Evolutionary conservation across 1,140 invertebrate genomes (phyloP).

Genomic region (Formica selysi): DNA sequence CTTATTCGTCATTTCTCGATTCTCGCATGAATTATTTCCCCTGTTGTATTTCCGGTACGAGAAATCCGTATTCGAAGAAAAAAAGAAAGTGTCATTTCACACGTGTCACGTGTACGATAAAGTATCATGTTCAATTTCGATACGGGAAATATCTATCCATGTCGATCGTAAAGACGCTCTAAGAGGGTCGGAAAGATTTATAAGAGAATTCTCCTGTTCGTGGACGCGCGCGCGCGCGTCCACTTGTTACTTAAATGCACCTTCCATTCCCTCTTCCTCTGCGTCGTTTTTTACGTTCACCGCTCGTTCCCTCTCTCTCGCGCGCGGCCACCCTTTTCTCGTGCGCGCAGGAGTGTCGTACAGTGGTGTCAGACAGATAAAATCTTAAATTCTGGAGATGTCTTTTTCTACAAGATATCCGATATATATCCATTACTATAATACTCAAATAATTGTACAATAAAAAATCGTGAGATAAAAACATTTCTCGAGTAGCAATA

Average conservation of each 20-base stretch:
- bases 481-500: no score
- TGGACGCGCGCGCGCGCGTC: slow-evolving; percentile 8
- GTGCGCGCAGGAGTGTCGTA: background rate
- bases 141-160: background rate
- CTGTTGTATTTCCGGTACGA: no score
- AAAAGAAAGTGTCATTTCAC: slow-evolving; percentile 24
- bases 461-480: no score
- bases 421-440: no score
- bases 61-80: background rate
- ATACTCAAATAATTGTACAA: no score
- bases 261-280: background rate
- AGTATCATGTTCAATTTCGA: background rate
- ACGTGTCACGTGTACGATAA: background rate
- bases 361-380: background rate
- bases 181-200: slow-evolving; percentile 23
- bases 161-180: slow-evolving; percentile 2
- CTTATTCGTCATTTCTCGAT: slow-evolving; percentile 44
- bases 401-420: background rate
- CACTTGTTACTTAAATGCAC: slow-evolving; percentile 23
- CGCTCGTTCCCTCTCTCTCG: background rate
- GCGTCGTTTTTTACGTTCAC: slow-evolving; percentile 16
- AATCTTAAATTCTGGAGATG: background rate
- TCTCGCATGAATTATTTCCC: slow-evolving; percentile 24
- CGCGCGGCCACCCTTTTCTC: background rate
- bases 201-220: background rate